phyloP scores from a whole-genome alignment of 2,113 vertebrate species.

The Promerops cafer region DNA sequence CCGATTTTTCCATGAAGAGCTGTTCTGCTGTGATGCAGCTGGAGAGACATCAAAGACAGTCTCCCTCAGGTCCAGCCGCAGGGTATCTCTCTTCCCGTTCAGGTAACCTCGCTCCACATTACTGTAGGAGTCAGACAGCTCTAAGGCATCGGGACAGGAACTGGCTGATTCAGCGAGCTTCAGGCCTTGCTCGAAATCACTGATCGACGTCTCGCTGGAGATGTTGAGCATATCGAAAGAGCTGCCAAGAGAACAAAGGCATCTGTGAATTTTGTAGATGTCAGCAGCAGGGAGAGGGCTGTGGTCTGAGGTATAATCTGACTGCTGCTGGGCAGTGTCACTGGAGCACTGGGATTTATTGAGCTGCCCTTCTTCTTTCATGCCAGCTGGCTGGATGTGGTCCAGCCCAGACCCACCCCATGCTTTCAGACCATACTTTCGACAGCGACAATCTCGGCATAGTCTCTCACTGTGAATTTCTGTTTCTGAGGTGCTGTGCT shows the following conservation, averaged over 20 bases:
- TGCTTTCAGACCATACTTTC: constrained; percentile 1
- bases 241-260: constrained; percentile 80
- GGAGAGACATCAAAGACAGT: constrained; percentile 80
- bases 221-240: constrained; percentile 88
- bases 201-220: constrained; percentile 88
- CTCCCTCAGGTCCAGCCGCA: constrained; percentile 88
- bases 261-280: constrained; percentile 68
- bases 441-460: constrained; percentile 46
- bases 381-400: neutral
- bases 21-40: constrained; percentile 70
- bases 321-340: constrained; percentile 52
- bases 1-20: constrained; percentile 76
- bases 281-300: constrained; percentile 57
- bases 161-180: constrained; percentile 69
- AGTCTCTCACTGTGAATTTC: constrained; percentile 45
- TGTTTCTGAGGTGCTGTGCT: constrained; percentile 66
- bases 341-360: constrained; percentile 45
- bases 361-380: constrained; percentile 38
- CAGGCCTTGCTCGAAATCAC: constrained; percentile 78
- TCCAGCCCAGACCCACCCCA: constrained; percentile 52
- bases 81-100: constrained; percentile 88
- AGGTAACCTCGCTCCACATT: constrained; percentile 78
- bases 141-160: constrained; percentile 69
- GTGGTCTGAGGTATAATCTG: constrained; percentile 59
- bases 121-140: constrained; percentile 54